Evolutionary conservation across 2,888 invertebrate genomes (phyloP).

Genomic region (Polylopha cassiicola): DNA sequence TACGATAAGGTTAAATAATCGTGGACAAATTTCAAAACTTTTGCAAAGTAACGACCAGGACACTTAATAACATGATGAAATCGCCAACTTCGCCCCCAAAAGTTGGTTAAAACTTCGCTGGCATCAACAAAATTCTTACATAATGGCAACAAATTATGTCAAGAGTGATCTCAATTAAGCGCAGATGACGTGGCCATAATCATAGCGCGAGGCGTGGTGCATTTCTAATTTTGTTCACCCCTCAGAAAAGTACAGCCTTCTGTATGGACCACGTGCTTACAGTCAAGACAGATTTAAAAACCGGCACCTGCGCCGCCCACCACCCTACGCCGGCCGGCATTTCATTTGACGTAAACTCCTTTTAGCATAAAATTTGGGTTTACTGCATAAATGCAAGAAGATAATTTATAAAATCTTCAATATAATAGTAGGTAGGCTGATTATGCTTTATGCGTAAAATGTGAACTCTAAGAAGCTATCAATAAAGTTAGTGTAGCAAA

Average conservation of each 20-base stretch:
- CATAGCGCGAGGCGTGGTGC: neutral
- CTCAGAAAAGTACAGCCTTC: too few relatives aligned
- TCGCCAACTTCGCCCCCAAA: slow-evolving; percentile 2
- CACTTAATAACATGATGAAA: slow-evolving; percentile 6
- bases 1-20: too few relatives aligned
- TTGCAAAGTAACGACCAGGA: slow-evolving; percentile 5
- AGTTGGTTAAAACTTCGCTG: slow-evolving; percentile 14
- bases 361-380: slow-evolving; percentile 1
- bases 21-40: too few relatives aligned
- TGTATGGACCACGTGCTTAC: slow-evolving; percentile 43
- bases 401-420: too few relatives aligned
- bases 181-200: slow-evolving; percentile 14
- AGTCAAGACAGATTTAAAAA: slow-evolving; percentile 34
- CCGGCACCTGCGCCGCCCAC: slow-evolving; percentile 37
- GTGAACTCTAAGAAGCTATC: too few relatives aligned
- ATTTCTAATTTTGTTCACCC: too few relatives aligned
- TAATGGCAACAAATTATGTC: slow-evolving; percentile 20
- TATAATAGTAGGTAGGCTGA: too few relatives aligned
- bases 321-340: slow-evolving; percentile 36
- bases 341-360: slow-evolving; percentile 23
- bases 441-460: too few relatives aligned
- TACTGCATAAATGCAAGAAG: too few relatives aligned
- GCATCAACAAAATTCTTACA: slow-evolving; percentile 23
- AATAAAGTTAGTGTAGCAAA: too few relatives aligned
- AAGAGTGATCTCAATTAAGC: slow-evolving; percentile 7